phyloP scores from a whole-genome alignment of 53 echinoderm and acorn worm genomes.

The Arbacia lixula region DNA sequence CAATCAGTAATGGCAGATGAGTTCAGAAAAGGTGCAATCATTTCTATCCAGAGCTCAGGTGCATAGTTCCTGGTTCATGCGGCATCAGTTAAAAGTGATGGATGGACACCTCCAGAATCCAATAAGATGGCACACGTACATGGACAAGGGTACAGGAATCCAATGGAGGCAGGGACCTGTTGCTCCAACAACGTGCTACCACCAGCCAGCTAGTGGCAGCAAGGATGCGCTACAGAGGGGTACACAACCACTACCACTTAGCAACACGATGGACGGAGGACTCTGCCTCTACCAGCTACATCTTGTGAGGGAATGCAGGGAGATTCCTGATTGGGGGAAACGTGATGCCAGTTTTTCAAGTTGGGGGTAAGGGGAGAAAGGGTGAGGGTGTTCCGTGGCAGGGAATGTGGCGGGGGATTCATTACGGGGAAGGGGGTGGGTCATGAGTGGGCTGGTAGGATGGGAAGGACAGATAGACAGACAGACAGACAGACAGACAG shows the following conservation, averaged over 20 bases:
- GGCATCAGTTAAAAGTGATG: too few relatives aligned
- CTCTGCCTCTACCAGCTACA: conserved; percentile 11
- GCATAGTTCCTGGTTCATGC: too few relatives aligned
- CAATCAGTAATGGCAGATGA: too few relatives aligned
- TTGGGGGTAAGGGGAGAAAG: background rate
- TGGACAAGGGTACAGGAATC: too few relatives aligned
- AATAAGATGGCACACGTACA: too few relatives aligned
- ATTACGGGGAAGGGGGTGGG: background rate
- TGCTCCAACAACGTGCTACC: too few relatives aligned
- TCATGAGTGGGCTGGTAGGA: conserved; percentile 14
- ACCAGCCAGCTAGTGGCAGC: too few relatives aligned
- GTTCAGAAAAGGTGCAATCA: too few relatives aligned
- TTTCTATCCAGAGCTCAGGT: too few relatives aligned
- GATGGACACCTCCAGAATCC: too few relatives aligned
- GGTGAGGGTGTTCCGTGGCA: background rate
- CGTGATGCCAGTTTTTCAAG: conserved; percentile 25
- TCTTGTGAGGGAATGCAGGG: conserved; percentile 29
- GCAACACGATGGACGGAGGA: background rate
- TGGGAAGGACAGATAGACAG: conserved; percentile 1
- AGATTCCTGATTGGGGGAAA: conserved; percentile 7
- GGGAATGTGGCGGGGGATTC: conserved; percentile 10
- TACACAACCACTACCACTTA: too few relatives aligned
- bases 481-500: background rate
- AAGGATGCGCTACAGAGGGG: background rate
- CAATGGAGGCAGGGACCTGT: too few relatives aligned